Percentiles rank a stretch among this genome's conserved stretches.
These are phyloP conservation scores for Otus scops DNA, from an alignment of 2,797 vertebrate genomes.

Conservation along the genomic window DNA sequence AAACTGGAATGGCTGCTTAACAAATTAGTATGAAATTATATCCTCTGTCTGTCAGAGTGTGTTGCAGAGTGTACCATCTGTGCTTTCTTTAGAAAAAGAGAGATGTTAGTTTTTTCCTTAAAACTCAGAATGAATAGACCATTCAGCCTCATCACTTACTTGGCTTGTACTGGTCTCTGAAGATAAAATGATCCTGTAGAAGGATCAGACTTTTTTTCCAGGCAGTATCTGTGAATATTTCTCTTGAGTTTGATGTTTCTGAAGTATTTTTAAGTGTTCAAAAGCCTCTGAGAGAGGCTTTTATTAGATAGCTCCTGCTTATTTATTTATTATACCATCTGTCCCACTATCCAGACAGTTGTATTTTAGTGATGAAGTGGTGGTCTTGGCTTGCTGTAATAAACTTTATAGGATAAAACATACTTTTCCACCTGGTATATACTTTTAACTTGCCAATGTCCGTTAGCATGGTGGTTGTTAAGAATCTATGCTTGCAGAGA, in stretches of 20 bases:
- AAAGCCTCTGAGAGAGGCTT: not conserved
- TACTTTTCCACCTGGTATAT: not conserved
- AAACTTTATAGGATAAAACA: not conserved
- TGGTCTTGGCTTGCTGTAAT: not conserved
- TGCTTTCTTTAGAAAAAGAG: not conserved
- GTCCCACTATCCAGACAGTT: not conserved
- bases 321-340: not conserved
- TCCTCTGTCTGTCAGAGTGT: not conserved
- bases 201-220: not conserved
- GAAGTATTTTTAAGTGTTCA: not conserved
- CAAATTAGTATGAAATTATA: slow-evolving; percentile 37
- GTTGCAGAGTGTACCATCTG: not conserved
- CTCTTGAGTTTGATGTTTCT: not conserved
- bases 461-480: not conserved
- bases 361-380: not conserved
- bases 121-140: not conserved
- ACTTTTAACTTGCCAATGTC: not conserved
- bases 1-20: slow-evolving; percentile 18
- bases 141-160: not conserved
- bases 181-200: not conserved
- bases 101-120: slow-evolving; percentile 4
- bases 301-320: not conserved
- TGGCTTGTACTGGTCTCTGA: not conserved
- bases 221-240: not conserved
- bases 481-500: not conserved